Evolutionary conservation across 2,888 invertebrate species (phyloP).

Genomic region (Dione juno): DNA sequence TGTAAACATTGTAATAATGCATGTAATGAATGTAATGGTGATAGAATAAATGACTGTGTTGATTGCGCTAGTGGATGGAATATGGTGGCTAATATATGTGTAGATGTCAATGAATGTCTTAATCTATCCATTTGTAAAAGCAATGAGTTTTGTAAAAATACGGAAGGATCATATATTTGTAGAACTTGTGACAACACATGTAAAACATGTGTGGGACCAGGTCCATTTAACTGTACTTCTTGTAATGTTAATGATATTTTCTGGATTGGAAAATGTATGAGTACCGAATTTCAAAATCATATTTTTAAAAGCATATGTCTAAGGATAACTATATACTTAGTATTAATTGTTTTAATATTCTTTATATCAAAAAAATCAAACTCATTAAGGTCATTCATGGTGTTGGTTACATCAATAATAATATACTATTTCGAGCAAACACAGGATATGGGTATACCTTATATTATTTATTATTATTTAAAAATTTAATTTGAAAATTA

Average conservation of each 20-base stretch:
- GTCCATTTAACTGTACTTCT: constrained; percentile 91
- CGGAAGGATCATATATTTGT: constrained; percentile 91
- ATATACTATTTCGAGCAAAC: constrained; percentile 62
- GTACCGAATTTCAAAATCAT: constrained; percentile 55
- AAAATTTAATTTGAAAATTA: constrained; percentile 17
- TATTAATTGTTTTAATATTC: constrained; percentile 58
- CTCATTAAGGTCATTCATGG: constrained; percentile 56
- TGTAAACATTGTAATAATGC: constrained; percentile 91
- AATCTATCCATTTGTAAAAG: constrained; percentile 76
- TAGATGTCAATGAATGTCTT: constrained; percentile 93
- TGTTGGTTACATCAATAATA: constrained; percentile 57
- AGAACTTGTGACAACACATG: constrained; percentile 92
- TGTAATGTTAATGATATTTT: constrained; percentile 82
- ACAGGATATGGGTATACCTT: constrained; percentile 40
- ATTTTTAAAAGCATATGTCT: constrained; percentile 55
- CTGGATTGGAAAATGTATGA: constrained; percentile 67
- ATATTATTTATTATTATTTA: constrained; percentile 38
- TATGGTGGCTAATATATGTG: constrained; percentile 87
- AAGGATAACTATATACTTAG: constrained; percentile 58
- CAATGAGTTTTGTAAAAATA: constrained; percentile 93
- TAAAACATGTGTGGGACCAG: constrained; percentile 91
- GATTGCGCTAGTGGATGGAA: constrained; percentile 88
- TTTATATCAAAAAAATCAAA: constrained; percentile 57
- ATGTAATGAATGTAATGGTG: constrained; percentile 90
- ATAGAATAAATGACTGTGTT: constrained; percentile 85